Evolutionary conservation across 2,113 vertebrate species (phyloP), one percentile per base, ranked within the genome.

Genomic region (Sander lucioperca): DNA sequence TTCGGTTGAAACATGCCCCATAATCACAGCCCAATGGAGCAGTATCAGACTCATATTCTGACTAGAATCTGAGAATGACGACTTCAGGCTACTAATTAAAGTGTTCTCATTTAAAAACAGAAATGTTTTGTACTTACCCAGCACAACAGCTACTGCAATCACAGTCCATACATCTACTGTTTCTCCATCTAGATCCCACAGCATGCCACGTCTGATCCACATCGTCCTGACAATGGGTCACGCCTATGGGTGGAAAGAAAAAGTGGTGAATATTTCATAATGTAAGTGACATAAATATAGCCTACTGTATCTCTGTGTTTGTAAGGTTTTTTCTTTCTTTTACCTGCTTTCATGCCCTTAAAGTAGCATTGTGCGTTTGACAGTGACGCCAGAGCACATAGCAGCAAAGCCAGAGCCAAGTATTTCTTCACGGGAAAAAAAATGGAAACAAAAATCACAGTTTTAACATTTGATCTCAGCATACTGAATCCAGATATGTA

Each of bases 111-210:
- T 19, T 5, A 11, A 43, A 33, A 43, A 77, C 0, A 1, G 9
- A 8, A 36, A 54, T 45, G 21, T n/a, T 21, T 15, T 77, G 25
- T 58, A 83, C 89, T 79, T 80, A 94, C 91, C 0, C 80, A 51
- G 6, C 0, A 12, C 93, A 94, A 57, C 92, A 94, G 3, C 0
- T 0, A 1, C 0, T 0, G 13, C 94, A 95, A 12, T 0, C 0
- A 23, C 94, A 95, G 47, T 85, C 25, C 27, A 33, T 12, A 19
- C 94, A 94, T 0, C 0, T 0, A 48, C 78, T 82, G 43, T 94
- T 93, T 54, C 62, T 94, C 94, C 93, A 95, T 27, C 0, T 0
- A 33, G 88, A 88, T 54, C 91, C 94, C 0, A 86, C 1, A n/a
- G 13, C 0, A 89, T 94, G 87, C 86, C 71, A 84, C 3, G 86